Percentiles rank a stretch among this genome's conserved stretches.
phyloP scores from a whole-genome alignment of 2,888 invertebrate genomes.

The Gordius sp. region DNA sequence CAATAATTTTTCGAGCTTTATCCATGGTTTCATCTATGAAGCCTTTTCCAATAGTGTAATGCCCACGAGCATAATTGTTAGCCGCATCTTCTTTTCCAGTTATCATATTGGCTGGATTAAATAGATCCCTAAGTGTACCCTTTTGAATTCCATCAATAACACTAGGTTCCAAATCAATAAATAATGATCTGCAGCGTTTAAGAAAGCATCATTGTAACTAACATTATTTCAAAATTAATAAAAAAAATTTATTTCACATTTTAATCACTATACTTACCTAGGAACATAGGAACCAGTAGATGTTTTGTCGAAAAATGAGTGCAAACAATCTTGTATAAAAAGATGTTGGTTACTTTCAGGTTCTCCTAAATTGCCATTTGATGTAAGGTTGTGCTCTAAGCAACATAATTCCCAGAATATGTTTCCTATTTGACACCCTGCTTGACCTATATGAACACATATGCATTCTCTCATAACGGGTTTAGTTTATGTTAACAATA shows the following conservation, averaged over 20 bases:
- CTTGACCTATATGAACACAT: neutral
- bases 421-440: neutral
- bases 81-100: constrained; percentile 63
- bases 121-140: constrained; percentile 35
- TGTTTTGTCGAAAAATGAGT: neutral
- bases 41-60: constrained; percentile 65
- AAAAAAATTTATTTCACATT: neutral
- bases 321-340: neutral
- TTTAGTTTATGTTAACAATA: no score
- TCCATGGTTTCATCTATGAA: constrained; percentile 46
- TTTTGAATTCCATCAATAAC: constrained; percentile 3
- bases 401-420: constrained; percentile 1
- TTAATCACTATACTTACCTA: neutral
- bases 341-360: neutral
- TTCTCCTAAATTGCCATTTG: neutral
- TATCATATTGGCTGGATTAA: constrained; percentile 80
- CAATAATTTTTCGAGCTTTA: constrained; percentile 45
- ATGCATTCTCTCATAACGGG: constrained; percentile 13
- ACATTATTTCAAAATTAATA: constrained; percentile 10
- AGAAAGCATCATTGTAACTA: neutral
- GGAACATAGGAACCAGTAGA: neutral
- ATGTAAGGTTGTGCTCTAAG: neutral
- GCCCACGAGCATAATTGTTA: constrained; percentile 61
- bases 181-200: neutral
- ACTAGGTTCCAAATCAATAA: neutral